Base-by-base conservation (phyloP, 2,888 invertebrate genomes). In the Halictus quadricinctus region DNA sequence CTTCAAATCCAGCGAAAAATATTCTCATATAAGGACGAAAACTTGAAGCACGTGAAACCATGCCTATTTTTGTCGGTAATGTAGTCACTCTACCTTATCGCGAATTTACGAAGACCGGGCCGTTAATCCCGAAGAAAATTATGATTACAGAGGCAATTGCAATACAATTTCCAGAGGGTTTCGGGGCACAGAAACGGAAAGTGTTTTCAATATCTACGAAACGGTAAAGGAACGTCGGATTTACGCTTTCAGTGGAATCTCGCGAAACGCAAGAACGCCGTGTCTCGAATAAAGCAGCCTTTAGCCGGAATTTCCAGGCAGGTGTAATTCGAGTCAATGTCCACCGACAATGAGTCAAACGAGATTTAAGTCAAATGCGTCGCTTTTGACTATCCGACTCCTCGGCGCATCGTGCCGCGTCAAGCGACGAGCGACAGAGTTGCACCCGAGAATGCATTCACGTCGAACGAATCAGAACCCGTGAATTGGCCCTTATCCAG, bases 291-390 rank as follows among this genome's bases (percentile, higher is more conserved):
- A 43, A 48, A 60, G 41, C 60, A 72, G 46, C 72, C 60, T 76
- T 76, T 76, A 50, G 41, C 41, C 41, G 36, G 36, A 60, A 77
- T 8, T 36, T 36, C 50, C 41, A n/a, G 36, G 15, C 41, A 25
- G 46, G 13, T 25, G 15, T 73, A 50, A 73, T 64, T 41, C 72
- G 84, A 85, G 79, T 78, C 77, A 86, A 88, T 88, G 86, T 81
- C 73, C 83, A 50, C 18, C 69, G 50, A 29, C 29, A 64, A 64
- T 36, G 64, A 54, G 66, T 74, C 73, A 60, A 79, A 69, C 60
- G 78, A 86, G 86, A 88, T 88, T 88, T 79, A 73, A 88, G 77
- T 86, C 83, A 83, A 85, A 88, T 85, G 69, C 21, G 64, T 48
- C 58, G 66, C 75, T 72, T 85, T 29, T 70, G 79, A 29, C 76